Conservation (phyloP, 2,888 invertebrate species). For the Apamea crenata region DNA sequence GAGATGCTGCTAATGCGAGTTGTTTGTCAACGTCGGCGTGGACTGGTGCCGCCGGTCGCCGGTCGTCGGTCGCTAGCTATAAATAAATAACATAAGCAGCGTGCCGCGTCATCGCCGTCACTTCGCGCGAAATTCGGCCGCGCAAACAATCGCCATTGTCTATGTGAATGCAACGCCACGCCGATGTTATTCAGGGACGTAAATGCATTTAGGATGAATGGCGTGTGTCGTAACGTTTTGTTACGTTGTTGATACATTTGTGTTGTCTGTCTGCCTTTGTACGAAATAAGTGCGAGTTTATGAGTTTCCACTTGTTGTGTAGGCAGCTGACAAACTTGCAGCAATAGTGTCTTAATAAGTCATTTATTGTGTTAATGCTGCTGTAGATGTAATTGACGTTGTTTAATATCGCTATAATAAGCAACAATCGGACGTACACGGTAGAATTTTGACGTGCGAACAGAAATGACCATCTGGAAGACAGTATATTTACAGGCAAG, state of each 20-base stretch:
- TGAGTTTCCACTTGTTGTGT: conserved; percentile 34
- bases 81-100: conserved; percentile 81
- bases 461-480: conserved; percentile 54
- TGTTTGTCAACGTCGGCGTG: conserved; percentile 84
- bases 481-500: conserved; percentile 43
- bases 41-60: conserved; percentile 74
- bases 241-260: conserved; percentile 57
- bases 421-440: background rate
- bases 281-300: conserved; percentile 26
- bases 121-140: conserved; percentile 70
- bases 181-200: conserved; percentile 72
- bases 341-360: background rate
- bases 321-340: conserved; percentile 3
- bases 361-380: background rate
- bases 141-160: conserved; percentile 77
- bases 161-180: conserved; percentile 73
- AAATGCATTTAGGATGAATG: conserved; percentile 76
- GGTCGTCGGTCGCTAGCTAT: conserved; percentile 74
- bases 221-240: conserved; percentile 67
- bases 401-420: background rate
- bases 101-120: conserved; percentile 73
- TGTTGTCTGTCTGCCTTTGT: conserved; percentile 28
- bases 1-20: conserved; percentile 78
- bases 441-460: conserved; percentile 3
- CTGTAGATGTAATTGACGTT: conserved; percentile 5